Evolutionary conservation across 2,888 invertebrate species (phyloP), one percentile per base, ranked within the genome.

Genomic region (Eilema sororculum): DNA sequence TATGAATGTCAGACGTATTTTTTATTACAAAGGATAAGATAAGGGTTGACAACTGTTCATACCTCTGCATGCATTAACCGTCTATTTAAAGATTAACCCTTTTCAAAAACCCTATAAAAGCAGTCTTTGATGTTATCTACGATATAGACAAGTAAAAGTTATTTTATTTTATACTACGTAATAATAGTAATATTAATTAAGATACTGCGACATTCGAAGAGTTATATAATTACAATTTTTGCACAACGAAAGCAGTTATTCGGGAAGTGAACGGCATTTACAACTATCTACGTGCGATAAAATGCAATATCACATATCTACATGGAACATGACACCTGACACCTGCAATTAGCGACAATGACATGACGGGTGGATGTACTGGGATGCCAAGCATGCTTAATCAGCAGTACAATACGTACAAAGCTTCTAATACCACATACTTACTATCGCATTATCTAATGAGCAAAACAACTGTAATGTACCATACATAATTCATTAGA

Each of bases 401-500:
- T 52, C 13, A 64, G 30, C 52, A 52, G 46, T 52, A 63, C 46
- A 46, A 52, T 52, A 28, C 12, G 46, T 24, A 46, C 46, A 37
- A 6, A 28, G 46, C 41, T 20, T 46, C 20, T 20, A 25, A 25
- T 20, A 20, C 41, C 25, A 24, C 20, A 58, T 20, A 64, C 63
- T 37, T 16, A 62, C 25, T 62, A 57, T 33, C 22, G 28, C 28
- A 41, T n/a, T 22, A n/a, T 61, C 20, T 24, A 62, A 62, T 33
- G 56, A 68, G 56, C 24, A 68, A 9, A 16, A 65, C 33, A 41
- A 30, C 61, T 24, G 22, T 52, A 68, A 57, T 59, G 13, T 60
- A 41, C 56, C 8, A 24, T 75, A 61, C 65, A 71, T 76, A 65
- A 73, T 68, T 73, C 57, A 73, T 71, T 71, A 60, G 56, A 58